Evolutionary conservation across 1,140 invertebrate species (phyloP), one percentile per base, ranked within the genome.

Genomic region (Nephila pilipes): DNA sequence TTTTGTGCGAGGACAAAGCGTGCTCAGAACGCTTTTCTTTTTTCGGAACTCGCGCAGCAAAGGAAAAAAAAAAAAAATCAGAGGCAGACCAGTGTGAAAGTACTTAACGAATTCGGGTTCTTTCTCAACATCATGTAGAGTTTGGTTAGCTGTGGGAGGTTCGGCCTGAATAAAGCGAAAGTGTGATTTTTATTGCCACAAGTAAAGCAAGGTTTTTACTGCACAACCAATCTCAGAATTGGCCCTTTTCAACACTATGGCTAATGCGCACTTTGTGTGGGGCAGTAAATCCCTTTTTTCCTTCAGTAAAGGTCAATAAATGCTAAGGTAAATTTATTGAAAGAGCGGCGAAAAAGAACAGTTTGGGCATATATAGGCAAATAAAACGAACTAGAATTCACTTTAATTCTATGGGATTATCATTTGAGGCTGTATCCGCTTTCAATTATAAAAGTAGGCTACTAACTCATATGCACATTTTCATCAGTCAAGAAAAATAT

Each of bases 21-120:
- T 10, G 18, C 29, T 75, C 69, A 75, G 5, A 75, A 5, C 20
- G n/a, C 22, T 2, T n/a, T 22, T 22, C 20, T 55, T 55, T 25
- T 81, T 54, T 54, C 38, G 80, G 80, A n/a, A 81, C 22, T n/a
- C 12, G 22, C 14, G 69, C 20, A 12, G 80, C 38, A 81, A 46
- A 20, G 22, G 46, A 81, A 81, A n/a, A n/a, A 46, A 46, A 46
- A 46, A 10, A 46, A 46, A 46, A 46, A 10, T 6, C 12, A 0
- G n/a, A 81, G 69, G 32, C 32, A 32, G 32, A 54, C 20, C 38
- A 25, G 22, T 55, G 46, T 54, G 80, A 81, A 81, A 81, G 80
- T 81, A 81, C 80, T 81, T 81, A 81, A 81, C 80, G 38, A 81
- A 54, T 81, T 54, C n/a, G 16, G 38, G 46, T 54, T n/a, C n/a